phyloP scores from a whole-genome alignment of 2,113 vertebrate genomes.

The Aegotheles bennettii region DNA sequence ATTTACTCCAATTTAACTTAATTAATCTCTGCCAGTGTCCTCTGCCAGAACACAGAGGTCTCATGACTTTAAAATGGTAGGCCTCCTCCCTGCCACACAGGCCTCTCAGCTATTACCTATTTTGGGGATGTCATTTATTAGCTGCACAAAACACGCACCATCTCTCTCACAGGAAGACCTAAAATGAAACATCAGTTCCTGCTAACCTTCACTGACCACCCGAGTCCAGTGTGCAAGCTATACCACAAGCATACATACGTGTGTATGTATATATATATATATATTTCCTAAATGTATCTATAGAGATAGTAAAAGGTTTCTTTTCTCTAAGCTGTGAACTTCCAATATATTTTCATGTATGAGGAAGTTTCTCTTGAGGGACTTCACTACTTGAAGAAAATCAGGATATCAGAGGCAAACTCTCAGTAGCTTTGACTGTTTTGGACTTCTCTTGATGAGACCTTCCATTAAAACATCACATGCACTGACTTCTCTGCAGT shows the following conservation, averaged over 20 bases:
- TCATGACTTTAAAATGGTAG: neutral
- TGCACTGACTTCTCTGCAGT: rapidly evolving
- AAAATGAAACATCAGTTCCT: neutral
- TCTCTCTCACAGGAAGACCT: neutral
- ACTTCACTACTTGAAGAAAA: neutral
- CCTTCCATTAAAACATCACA: neutral
- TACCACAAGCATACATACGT: neutral
- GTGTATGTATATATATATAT: no score
- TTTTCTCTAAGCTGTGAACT: neutral
- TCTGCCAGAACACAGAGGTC: neutral
- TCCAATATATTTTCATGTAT: neutral
- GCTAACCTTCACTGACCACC: neutral
- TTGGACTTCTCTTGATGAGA: neutral
- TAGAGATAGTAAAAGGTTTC: neutral
- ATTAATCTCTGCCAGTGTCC: neutral
- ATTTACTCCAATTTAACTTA: neutral
- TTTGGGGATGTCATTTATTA: neutral
- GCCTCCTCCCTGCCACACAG: neutral
- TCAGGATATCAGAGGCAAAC: neutral
- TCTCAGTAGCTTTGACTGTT: neutral
- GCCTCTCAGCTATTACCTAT: neutral
- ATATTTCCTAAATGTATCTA: neutral
- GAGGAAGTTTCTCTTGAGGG: neutral
- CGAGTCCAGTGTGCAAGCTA: neutral
- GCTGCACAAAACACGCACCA: neutral